These are phyloP conservation scores for rabbit (Oryctolagus cuniculus) DNA, from an alignment of 2,113 vertebrate species.

Conservation along the genomic window mOryCun1.1 NC_091437.1:162501-163000, in stretches of 20 bases:
- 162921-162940: background rate
- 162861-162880: background rate
- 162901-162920: background rate
- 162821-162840: slow-evolving; percentile 32
- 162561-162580: slow-evolving; percentile 85
- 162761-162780: background rate
- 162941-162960: background rate
- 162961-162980: background rate
- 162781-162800: slow-evolving; percentile 29
- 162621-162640: slow-evolving; percentile 86
- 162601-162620: slow-evolving; percentile 73
- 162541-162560: slow-evolving; percentile 88
- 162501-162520: slow-evolving; percentile 83
- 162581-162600: slow-evolving; percentile 72
- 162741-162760: background rate
- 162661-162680: slow-evolving; percentile 31
- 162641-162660: slow-evolving; percentile 66
- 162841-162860: background rate
- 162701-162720: slow-evolving; percentile 51
- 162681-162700: slow-evolving; percentile 80
- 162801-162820: slow-evolving; percentile 27
- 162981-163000: background rate
- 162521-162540: slow-evolving; percentile 86
- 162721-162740: background rate
- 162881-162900: background rate